Conservation (phyloP, 2,113 vertebrate genomes). For the Thinocorus orbignyianus region DNA sequence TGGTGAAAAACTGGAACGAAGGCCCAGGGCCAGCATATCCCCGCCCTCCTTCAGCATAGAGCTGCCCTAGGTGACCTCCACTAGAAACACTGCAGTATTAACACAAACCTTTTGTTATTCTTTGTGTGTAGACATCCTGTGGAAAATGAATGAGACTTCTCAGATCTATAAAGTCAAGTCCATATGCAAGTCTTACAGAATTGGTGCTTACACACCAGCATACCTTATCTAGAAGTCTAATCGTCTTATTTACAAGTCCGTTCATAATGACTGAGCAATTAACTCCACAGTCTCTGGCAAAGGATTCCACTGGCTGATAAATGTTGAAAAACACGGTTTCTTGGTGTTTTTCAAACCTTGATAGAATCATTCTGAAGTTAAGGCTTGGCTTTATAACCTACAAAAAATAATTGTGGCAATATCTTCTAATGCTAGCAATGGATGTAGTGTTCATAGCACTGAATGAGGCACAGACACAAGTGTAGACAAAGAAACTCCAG, state of each 20-base stretch:
- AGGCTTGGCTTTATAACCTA: background rate
- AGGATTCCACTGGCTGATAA: background rate
- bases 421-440: background rate
- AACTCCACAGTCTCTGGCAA: background rate
- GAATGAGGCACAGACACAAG: background rate
- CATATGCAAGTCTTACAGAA: background rate
- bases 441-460: background rate
- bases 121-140: background rate
- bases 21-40: rapidly evolving
- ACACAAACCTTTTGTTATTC: background rate
- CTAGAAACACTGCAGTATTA: background rate
- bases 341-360: background rate
- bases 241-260: background rate
- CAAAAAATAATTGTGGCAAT: background rate
- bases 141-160: background rate
- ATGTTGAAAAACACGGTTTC: background rate
- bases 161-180: background rate
- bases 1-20: background rate
- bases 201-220: background rate
- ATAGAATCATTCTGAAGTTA: background rate
- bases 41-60: background rate
- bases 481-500: background rate
- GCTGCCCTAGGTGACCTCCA: background rate
- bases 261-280: background rate
- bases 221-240: background rate